Conservation (phyloP, 2,113 vertebrate species). For the Dendropsophus ebraccatus region DNA sequence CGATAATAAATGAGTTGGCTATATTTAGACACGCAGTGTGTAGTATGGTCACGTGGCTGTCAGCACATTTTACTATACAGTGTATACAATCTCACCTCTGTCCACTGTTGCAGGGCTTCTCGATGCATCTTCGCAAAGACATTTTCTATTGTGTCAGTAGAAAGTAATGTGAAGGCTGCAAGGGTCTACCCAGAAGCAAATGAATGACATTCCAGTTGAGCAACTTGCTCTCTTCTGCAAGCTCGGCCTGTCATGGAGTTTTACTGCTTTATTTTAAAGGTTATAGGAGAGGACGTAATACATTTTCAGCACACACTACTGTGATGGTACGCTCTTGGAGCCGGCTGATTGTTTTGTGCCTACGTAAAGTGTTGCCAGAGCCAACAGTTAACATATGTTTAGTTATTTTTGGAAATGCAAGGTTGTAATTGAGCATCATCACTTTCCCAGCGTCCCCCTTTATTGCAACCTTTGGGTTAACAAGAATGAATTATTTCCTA, state of each 20-base stretch:
- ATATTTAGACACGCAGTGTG: constrained; percentile 67
- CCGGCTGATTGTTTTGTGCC: constrained; percentile 14
- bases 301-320: neutral
- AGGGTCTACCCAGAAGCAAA: constrained; percentile 19
- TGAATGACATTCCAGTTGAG: constrained; percentile 17
- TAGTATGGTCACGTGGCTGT: constrained; percentile 61
- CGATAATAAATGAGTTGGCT: constrained; percentile 68
- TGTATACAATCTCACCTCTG: constrained; percentile 61
- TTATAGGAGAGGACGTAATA: neutral
- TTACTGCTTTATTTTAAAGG: neutral
- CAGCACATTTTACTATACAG: constrained; percentile 65
- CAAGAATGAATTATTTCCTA: constrained; percentile 19
- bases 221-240: neutral
- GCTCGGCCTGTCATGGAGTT: neutral
- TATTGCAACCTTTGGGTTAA: constrained; percentile 38
- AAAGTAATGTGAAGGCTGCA: constrained; percentile 24
- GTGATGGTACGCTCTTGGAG: neutral
- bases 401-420: constrained; percentile 6
- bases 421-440: constrained; percentile 29
- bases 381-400: constrained; percentile 16
- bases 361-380: neutral
- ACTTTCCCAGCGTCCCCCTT: neutral
- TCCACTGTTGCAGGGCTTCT: constrained; percentile 52
- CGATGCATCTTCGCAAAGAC: constrained; percentile 62
- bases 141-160: constrained; percentile 46